A percentile compares a stretch with the other conserved stretches of the same genome.
Evolutionary conservation across 1,140 invertebrate species (phyloP).

Genomic region (Anadara kagoshimensis): DNA sequence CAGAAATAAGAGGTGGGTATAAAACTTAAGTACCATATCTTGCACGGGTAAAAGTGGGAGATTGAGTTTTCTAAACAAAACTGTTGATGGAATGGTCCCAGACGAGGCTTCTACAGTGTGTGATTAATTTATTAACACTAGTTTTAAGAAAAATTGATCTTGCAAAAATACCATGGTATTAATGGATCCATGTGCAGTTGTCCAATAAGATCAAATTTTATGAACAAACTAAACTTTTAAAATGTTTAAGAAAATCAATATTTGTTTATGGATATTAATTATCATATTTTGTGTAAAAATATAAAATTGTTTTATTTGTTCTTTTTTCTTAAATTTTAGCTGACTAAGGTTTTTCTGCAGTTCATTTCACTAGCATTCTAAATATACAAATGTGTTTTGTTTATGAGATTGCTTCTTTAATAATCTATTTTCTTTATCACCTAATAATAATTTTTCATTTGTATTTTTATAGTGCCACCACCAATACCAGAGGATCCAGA

Average conservation of each 20-base stretch:
- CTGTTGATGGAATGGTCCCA: too few species aligned
- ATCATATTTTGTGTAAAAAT: background rate
- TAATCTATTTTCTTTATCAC: background rate
- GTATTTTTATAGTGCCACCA: conserved; percentile 65
- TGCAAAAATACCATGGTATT: too few species aligned
- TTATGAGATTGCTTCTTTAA: background rate
- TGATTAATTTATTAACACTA: too few species aligned
- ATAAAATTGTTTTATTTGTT: background rate
- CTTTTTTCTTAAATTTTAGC: background rate
- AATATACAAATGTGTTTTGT: background rate
- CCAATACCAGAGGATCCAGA: conserved; percentile 66
- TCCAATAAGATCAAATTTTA: too few species aligned
- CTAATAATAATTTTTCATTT: conserved; percentile 6
- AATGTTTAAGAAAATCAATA: background rate
- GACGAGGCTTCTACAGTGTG: too few species aligned
- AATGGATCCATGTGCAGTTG: too few species aligned
- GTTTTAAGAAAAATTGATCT: too few species aligned
- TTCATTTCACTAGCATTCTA: background rate
- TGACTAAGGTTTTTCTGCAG: background rate
- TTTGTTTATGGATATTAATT: background rate
- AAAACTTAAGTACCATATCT: too few species aligned
- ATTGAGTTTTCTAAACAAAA: too few species aligned
- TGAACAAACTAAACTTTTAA: too few species aligned
- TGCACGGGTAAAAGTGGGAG: background rate
- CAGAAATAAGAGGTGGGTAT: conserved; percentile 65